phyloP scores from a whole-genome alignment of 2,113 vertebrate species.

The Pyxicephalus adspersus region DNA sequence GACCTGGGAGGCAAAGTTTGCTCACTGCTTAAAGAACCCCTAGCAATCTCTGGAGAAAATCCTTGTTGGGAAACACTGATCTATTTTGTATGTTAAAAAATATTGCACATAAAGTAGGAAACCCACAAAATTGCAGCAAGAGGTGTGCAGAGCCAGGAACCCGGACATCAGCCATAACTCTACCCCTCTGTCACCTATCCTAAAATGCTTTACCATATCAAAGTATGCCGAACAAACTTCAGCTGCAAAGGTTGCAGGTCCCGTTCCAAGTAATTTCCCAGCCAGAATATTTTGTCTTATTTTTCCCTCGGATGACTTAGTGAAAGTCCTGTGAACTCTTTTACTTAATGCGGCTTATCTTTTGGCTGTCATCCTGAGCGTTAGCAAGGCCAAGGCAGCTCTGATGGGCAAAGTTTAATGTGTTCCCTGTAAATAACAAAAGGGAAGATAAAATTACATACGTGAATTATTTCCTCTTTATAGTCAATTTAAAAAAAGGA shows the following conservation, averaged over 20 bases:
- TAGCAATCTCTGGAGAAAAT: no score
- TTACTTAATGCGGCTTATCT: background rate
- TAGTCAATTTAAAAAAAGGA: background rate
- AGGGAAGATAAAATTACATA: background rate
- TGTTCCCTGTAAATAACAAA: background rate
- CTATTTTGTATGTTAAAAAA: no score
- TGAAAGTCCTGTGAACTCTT: conserved; percentile 1
- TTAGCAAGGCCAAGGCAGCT: background rate
- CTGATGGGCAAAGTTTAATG: conserved; percentile 11
- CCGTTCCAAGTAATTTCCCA: background rate
- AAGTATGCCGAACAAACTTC: background rate
- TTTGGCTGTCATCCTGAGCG: background rate
- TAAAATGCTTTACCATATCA: no score
- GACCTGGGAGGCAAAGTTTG: no score
- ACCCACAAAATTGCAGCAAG: no score
- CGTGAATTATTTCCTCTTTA: background rate
- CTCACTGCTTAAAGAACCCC: no score
- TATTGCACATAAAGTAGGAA: no score
- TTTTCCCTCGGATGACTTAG: background rate
- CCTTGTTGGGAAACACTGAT: no score
- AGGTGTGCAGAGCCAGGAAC: no score
- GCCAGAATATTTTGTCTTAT: background rate
- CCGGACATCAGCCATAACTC: no score
- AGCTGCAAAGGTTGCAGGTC: background rate
- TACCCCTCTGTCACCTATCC: no score